A percentile compares a stretch with the other conserved stretches of the same genome.
These are phyloP conservation scores for Clamator glandarius DNA, from an alignment of 2,797 vertebrate genomes.

Conservation along the genomic window DNA sequence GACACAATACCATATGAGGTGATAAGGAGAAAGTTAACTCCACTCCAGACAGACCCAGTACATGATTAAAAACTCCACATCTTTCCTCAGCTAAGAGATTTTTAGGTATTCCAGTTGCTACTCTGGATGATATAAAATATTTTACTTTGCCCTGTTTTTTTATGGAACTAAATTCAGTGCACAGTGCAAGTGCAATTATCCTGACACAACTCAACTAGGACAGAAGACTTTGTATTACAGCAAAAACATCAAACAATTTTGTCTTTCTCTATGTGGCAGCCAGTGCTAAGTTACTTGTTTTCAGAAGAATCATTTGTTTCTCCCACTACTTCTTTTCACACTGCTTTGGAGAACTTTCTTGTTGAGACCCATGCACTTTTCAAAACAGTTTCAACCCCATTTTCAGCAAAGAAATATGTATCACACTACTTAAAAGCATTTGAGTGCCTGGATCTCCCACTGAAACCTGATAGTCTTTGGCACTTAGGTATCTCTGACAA, in stretches of 20 bases:
- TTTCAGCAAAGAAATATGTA: background rate
- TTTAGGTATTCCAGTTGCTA: background rate
- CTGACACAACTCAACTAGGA: background rate
- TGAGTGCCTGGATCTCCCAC: background rate
- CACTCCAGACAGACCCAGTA: rapidly evolving
- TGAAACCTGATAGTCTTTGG: background rate
- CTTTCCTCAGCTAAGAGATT: background rate
- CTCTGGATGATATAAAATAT: background rate
- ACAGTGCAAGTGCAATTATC: background rate
- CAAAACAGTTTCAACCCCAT: background rate
- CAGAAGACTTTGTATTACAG: background rate
- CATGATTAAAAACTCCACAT: background rate
- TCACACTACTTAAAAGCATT: background rate
- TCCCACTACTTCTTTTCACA: background rate
- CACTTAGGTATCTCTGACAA: background rate
- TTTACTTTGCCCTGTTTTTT: background rate
- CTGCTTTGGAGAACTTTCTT: background rate
- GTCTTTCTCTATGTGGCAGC: background rate
- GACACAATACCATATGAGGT: background rate
- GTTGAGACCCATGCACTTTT: background rate
- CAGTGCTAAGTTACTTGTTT: background rate
- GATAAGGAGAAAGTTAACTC: background rate
- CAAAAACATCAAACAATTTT: background rate
- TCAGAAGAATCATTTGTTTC: background rate
- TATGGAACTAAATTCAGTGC: background rate